Percentiles rank a stretch among this genome's conserved stretches.
phyloP scores from a whole-genome alignment of 2,888 invertebrate genomes.

The Azorinus chamasolen region DNA sequence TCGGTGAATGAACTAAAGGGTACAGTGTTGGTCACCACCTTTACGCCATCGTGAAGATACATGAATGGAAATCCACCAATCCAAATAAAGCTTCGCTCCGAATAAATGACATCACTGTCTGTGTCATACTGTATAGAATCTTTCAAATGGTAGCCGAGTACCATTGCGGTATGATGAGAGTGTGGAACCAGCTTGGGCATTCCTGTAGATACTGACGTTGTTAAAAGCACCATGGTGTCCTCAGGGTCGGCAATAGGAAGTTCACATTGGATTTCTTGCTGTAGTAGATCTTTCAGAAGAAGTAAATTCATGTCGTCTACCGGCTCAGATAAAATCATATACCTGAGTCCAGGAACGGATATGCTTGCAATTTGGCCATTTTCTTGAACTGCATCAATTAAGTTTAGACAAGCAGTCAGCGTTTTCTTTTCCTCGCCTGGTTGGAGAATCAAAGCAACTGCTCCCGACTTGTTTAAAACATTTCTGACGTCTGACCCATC shows the following conservation, averaged over 20 bases:
- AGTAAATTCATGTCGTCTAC: conserved; percentile 1
- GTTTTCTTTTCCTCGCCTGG: conserved; percentile 4
- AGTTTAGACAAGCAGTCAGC: conserved; percentile 29
- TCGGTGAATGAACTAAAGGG: conserved; percentile 17
- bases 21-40: conserved; percentile 26
- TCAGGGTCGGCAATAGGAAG: conserved; percentile 36
- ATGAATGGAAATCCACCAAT: conserved; percentile 49
- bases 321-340: neutral
- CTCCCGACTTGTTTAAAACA: conserved; percentile 6
- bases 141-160: conserved; percentile 16
- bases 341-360: conserved; percentile 12
- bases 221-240: conserved; percentile 7
- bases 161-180: conserved; percentile 27
- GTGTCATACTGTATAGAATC: conserved; percentile 18
- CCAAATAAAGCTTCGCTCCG: conserved; percentile 41
- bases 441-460: conserved; percentile 22
- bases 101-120: conserved; percentile 28
- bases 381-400: conserved; percentile 15
- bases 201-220: conserved; percentile 40
- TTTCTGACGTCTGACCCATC: conserved; percentile 23
- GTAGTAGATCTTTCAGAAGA: neutral
- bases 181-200: conserved; percentile 34
- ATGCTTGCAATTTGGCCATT: conserved; percentile 12
- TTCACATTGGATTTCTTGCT: neutral
- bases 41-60: conserved; percentile 37